Conservation (phyloP, 2,888 invertebrate species). For the Tetragnatha montana region DNA sequence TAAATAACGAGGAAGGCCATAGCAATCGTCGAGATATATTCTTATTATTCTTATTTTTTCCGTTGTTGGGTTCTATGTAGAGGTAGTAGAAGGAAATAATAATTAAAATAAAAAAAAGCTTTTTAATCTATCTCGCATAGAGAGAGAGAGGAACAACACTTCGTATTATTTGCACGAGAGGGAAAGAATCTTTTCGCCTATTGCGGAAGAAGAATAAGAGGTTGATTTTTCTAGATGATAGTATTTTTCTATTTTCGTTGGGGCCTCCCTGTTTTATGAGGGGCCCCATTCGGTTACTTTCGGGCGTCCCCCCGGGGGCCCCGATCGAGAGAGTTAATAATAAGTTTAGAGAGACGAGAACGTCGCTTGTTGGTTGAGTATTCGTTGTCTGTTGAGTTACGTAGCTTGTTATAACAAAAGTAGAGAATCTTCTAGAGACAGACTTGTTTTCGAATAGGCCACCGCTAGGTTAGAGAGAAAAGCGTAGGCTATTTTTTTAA, state of each 20-base stretch:
- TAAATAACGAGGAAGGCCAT: conserved; percentile 71
- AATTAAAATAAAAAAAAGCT: too few species aligned
- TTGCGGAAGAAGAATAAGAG: conserved; percentile 48
- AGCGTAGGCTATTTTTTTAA: conserved; percentile 70
- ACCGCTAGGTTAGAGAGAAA: conserved; percentile 57
- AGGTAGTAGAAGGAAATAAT: too few species aligned
- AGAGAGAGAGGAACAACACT: conserved; percentile 19
- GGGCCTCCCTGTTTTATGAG: conserved; percentile 43
- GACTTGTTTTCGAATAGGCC: conserved; percentile 56
- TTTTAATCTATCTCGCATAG: conserved; percentile 6
- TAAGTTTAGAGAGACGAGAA: conserved; percentile 19
- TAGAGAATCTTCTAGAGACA: conserved; percentile 47
- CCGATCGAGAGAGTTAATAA: conserved; percentile 23
- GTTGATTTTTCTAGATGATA: conserved; percentile 49
- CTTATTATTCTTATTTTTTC: conserved; percentile 63
- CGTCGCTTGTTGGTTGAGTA: conserved; percentile 58
- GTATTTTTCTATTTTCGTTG: conserved; percentile 59
- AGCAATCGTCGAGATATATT: conserved; percentile 64
- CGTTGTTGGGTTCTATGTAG: conserved; percentile 56
- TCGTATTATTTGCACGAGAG: not conserved
- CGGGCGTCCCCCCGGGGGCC: conserved; percentile 9
- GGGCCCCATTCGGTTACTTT: conserved; percentile 3
- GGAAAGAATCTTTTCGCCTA: conserved; percentile 33
- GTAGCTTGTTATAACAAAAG: conserved; percentile 57
- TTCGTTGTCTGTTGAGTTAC: conserved; percentile 67